Conservation (phyloP, 1,140 invertebrate species). For the Hermetia illucens region DNA sequence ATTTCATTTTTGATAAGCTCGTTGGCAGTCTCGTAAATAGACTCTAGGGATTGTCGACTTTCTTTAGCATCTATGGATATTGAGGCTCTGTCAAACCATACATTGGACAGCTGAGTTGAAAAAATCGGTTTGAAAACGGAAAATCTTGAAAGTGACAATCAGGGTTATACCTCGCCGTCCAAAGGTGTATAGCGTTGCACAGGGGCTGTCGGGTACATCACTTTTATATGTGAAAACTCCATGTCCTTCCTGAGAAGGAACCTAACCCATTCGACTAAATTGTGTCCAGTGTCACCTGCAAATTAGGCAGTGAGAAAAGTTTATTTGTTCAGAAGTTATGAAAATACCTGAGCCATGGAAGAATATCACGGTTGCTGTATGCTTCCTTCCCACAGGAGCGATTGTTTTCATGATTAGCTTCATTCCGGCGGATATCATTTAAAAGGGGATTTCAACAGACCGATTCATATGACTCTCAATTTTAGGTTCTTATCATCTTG, state of each 20-base stretch:
- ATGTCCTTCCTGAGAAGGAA: slow-evolving; percentile 41
- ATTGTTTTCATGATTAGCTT: slow-evolving; percentile 16
- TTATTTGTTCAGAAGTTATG: slow-evolving; percentile 3
- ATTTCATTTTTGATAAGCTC: slow-evolving; percentile 48
- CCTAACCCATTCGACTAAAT: slow-evolving; percentile 47
- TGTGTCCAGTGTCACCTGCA: slow-evolving; percentile 44
- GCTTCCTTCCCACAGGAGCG: slow-evolving; percentile 22
- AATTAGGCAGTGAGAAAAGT: slow-evolving; percentile 9
- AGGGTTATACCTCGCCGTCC: slow-evolving; percentile 37
- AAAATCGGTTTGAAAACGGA: background rate
- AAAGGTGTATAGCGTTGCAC: slow-evolving; percentile 47
- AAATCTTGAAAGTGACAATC: background rate
- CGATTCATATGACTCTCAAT: too few species aligned
- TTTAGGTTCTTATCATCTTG: too few species aligned
- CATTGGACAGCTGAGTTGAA: slow-evolving; percentile 38
- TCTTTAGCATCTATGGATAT: slow-evolving; percentile 44
- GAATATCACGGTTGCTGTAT: slow-evolving; percentile 41
- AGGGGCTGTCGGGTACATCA: slow-evolving; percentile 57
- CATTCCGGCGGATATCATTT: too few species aligned
- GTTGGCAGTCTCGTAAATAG: slow-evolving; percentile 38
- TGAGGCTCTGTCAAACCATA: slow-evolving; percentile 54
- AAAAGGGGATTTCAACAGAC: too few species aligned
- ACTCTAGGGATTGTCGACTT: slow-evolving; percentile 39
- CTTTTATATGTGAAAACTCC: slow-evolving; percentile 49
- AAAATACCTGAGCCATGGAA: slow-evolving; percentile 45